Evolutionary conservation across 1,140 invertebrate genomes (phyloP).

Genomic region (Rhynchophorus ferrugineus): DNA sequence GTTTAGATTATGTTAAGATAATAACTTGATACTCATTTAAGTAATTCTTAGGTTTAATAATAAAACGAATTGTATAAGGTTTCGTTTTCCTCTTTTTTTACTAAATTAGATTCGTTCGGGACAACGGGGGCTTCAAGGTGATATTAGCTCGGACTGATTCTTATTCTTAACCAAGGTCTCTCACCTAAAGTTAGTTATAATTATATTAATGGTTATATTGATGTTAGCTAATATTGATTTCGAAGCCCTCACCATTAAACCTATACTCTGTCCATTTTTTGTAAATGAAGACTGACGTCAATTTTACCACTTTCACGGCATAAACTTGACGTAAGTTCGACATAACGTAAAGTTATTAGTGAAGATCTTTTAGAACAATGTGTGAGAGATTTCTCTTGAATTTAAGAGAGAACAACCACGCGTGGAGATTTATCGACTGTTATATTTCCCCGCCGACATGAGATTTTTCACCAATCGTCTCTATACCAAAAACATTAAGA

Average conservation of each 20-base stretch:
- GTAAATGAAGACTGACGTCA: conserved; percentile 21
- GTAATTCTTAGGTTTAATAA: not conserved
- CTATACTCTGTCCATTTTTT: conserved; percentile 21
- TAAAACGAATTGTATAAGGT: not conserved
- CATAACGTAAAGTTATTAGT: conserved; percentile 12
- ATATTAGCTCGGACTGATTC: too few relatives aligned
- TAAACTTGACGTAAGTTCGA: conserved; percentile 23
- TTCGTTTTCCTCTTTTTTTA: too few relatives aligned
- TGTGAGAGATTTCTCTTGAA: conserved; percentile 10
- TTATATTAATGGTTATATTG: too few relatives aligned
- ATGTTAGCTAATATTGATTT: too few relatives aligned
- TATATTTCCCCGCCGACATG: too few relatives aligned
- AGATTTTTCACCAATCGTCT: not conserved
- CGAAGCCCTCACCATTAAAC: too few relatives aligned
- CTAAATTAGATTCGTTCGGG: too few relatives aligned
- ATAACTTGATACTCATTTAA: not conserved
- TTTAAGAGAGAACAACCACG: conserved; percentile 3
- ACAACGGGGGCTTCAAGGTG: too few relatives aligned
- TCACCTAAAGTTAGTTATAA: too few relatives aligned
- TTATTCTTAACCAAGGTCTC: too few relatives aligned
- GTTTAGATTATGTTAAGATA: conserved; percentile 17
- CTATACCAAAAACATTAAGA: not conserved
- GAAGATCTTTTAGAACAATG: conserved; percentile 3
- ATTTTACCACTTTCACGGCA: conserved; percentile 15
- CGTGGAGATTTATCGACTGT: not conserved